A percentile compares a stretch with the other conserved stretches of the same genome.
These are phyloP conservation scores for Python bivittatus DNA, from an alignment of 2,113 vertebrate genomes.

Conservation along the genomic window DNA sequence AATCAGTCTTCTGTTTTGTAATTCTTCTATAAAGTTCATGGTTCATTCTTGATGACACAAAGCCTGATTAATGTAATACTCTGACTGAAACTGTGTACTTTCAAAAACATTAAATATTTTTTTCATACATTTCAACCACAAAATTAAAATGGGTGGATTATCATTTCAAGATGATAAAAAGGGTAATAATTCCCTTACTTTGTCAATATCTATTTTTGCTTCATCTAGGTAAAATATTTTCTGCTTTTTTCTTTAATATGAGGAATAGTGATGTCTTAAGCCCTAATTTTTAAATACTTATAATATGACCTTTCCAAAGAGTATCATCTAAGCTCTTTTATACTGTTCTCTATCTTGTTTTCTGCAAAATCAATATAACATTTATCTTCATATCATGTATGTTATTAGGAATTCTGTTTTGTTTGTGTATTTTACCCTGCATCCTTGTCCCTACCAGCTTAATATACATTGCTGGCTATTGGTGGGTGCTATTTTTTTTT, in stretches of 20 bases:
- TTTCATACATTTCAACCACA: not conserved
- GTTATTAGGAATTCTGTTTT: not conserved
- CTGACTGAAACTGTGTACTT: not conserved
- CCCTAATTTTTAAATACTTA: constrained; percentile 50
- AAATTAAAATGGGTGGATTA: not conserved
- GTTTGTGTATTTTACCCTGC: no score
- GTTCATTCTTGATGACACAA: not conserved
- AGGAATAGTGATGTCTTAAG: constrained; percentile 46
- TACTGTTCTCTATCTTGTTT: not conserved
- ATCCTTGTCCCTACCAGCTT: not conserved
- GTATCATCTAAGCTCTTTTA: not conserved
- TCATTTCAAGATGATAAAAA: not conserved
- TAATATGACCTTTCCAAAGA: constrained; percentile 45
- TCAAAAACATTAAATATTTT: not conserved
- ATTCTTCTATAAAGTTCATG: not conserved
- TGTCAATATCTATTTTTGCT: not conserved
- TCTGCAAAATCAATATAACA: not conserved
- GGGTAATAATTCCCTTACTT: not conserved
- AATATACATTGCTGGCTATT: not conserved
- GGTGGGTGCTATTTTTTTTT: not conserved
- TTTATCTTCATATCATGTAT: not conserved
- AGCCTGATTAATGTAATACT: not conserved
- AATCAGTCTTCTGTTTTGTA: not conserved
- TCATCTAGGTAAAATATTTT: constrained; percentile 32
- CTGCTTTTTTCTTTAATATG: constrained; percentile 36